Conservation (phyloP, 2,797 vertebrate species). For the Ctenochaetus hawaiiensis region DNA sequence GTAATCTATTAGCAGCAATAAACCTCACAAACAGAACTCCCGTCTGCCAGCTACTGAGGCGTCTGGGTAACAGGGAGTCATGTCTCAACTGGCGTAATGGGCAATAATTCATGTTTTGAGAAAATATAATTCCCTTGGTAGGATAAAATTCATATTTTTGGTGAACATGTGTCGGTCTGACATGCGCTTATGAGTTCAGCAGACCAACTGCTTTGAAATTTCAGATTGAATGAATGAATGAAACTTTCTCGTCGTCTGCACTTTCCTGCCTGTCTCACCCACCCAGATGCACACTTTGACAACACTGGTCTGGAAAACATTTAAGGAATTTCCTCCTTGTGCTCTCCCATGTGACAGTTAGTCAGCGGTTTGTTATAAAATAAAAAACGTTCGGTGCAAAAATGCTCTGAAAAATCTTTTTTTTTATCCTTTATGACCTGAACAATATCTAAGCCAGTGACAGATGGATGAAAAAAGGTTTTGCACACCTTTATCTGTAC, state of each 20-base stretch:
- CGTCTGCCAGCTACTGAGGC: conserved; percentile 58
- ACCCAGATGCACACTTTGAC: conserved; percentile 30
- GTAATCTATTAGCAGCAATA: conserved; percentile 50
- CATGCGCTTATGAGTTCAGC: conserved; percentile 39
- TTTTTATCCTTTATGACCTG: conserved; percentile 28
- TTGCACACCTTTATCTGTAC: conserved; percentile 1
- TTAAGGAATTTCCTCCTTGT: conserved; percentile 43
- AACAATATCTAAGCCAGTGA: conserved; percentile 16
- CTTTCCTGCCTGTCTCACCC: conserved; percentile 9
- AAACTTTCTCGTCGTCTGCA: conserved; percentile 42
- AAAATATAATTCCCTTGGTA: conserved; percentile 9
- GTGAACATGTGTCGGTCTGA: conserved; percentile 49
- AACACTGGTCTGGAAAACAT: conserved; percentile 44
- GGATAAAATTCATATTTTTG: conserved; percentile 38
- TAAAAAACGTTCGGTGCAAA: conserved; percentile 15
- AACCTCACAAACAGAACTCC: conserved; percentile 43
- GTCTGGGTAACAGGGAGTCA: conserved; percentile 34
- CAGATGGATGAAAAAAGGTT: conserved; percentile 20
- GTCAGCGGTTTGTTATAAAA: conserved; percentile 23
- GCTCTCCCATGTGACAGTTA: conserved; percentile 28
- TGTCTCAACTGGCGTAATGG: conserved; percentile 33
- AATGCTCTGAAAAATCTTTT: conserved; percentile 6
- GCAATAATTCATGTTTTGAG: conserved; percentile 42
- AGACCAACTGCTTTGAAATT: conserved; percentile 44
- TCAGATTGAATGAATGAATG: conserved; percentile 21